Base-by-base conservation (phyloP, 2,797 vertebrate species). In the Gila robusta region DNA sequence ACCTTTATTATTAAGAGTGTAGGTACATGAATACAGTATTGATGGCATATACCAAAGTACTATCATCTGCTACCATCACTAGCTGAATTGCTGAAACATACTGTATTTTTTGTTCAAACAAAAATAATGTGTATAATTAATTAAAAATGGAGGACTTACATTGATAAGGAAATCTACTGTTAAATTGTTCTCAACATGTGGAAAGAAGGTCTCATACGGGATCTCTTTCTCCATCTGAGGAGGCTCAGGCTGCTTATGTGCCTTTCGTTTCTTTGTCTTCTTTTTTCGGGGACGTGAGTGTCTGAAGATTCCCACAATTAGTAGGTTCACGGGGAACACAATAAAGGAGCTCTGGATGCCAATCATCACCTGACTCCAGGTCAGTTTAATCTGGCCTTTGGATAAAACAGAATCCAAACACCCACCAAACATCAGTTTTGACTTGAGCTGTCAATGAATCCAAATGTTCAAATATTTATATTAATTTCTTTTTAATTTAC, bases 301-400 rank as follows among this genome's bases (percentile, higher is more conserved):
- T 92, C 97, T 95, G 95, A 99, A 98, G 94, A 99, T 97, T 89
- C 97, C 98, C 90, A 99, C 97, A 1, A 99, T 99, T 44, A 99
- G 94, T 82, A 99, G 95, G 91, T 99, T 99, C 95, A 99, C 96
- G 88, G 98, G 98, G 88, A 99, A 98, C 97, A 98, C 97, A 74
- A 99, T 96, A 89, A 99, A 91, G 16, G 98, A 99, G 93, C 98
- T 99, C 92, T 99, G 97, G 87, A 99, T 88, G 69, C 98, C 98
- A 7, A 98, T 98, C 95, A 97, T 96, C 85, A 98, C 98, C 89
- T 99, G 97, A 83, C 98, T 98, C 98, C 98, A 99, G 0, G 98
- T 99, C 91, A 99, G 98, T 90, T 98, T 96, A 0, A 98, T 97
- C 87, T 97, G 96, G 89, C 98, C 98, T 99, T 92, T 35, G 89